Evolutionary conservation across 2,888 invertebrate genomes (phyloP), one percentile per base, ranked within the genome.

Genomic region (Ischnura elegans): DNA sequence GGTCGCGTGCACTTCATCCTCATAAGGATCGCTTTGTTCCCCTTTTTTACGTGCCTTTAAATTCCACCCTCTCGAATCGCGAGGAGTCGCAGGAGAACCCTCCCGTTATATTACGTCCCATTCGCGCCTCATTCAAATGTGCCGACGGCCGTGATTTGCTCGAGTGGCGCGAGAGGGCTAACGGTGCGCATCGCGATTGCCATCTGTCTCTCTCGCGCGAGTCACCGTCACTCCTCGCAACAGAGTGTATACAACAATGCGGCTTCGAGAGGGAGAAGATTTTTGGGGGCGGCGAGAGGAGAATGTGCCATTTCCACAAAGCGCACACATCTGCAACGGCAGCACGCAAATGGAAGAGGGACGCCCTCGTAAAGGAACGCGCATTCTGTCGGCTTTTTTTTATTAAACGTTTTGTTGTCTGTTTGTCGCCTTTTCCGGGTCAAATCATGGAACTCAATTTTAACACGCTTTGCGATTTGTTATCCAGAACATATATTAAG

Each of bases 161-260:
- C 90, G 90, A 90, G 90, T 90, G 90, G 29, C 61, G 90, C 61
- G 61, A 25, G 61, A 90, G 90, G 90, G 90, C 90, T 90, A 90
- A 90, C 61, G 90, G 61, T 29, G 45, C 86, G 86, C 90, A 21
- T 43, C 43, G 90, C 43, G 61, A 90, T 90, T 61, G 61, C 66
- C 61, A 61, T 43, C 86, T 86, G 86, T 46, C 45, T 25, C 86
- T 5, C 51, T 51, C 25, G 45, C n/a, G 29, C n/a, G 29, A 19
- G 51, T 10, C 51, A 13, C 51, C 51, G 13, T 10, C 13, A 13
- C 51, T 19, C 51, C 13, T 19, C 13, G 47, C 47, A 47, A 13
- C 51, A 19, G 16, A 51, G 16, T 8, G 16, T 19, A 13, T 47
- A 13, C 51, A 13, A 6, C 51, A 5, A 2, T 51, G 51, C 51